Evolutionary conservation across 2,888 invertebrate genomes (phyloP).

Genomic region (Selenia dentaria): DNA sequence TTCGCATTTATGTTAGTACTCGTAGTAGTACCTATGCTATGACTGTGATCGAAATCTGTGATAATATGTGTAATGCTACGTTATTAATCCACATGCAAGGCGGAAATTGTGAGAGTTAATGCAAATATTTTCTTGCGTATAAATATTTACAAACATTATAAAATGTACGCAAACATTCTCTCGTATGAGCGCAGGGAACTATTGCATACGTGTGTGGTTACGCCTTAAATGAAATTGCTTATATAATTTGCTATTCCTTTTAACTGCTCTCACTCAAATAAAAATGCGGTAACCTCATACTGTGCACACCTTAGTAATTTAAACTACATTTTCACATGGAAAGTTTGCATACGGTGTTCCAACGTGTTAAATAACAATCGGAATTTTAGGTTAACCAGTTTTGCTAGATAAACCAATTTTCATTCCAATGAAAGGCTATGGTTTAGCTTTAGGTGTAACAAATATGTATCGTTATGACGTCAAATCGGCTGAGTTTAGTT

Average conservation of each 20-base stretch:
- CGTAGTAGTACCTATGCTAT: no score
- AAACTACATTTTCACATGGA: slow-evolving; percentile 9
- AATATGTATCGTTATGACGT: neutral
- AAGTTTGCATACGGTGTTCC: slow-evolving; percentile 7
- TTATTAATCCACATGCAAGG: no score
- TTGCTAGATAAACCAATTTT: slow-evolving; percentile 1
- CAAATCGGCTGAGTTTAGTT: neutral
- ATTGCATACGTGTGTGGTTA: slow-evolving; percentile 29
- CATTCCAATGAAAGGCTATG: neutral
- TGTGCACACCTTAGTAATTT: slow-evolving; percentile 13
- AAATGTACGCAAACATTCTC: slow-evolving; percentile 33
- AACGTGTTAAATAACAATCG: slow-evolving; percentile 4
- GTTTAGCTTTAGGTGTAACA: neutral
- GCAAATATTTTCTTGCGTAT: slow-evolving; percentile 37
- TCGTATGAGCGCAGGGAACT: slow-evolving; percentile 30
- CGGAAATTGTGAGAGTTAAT: slow-evolving; percentile 43
- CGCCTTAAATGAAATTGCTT: slow-evolving; percentile 35
- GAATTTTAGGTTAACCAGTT: neutral
- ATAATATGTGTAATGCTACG: no score
- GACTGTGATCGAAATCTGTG: no score
- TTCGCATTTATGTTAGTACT: no score
- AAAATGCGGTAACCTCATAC: slow-evolving; percentile 3
- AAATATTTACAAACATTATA: slow-evolving; percentile 34
- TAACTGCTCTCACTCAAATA: slow-evolving; percentile 22
- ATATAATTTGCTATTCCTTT: slow-evolving; percentile 34